Conservation (phyloP, 64 coral and sea anemone species). For the Stichodactyla mertensii region DNA sequence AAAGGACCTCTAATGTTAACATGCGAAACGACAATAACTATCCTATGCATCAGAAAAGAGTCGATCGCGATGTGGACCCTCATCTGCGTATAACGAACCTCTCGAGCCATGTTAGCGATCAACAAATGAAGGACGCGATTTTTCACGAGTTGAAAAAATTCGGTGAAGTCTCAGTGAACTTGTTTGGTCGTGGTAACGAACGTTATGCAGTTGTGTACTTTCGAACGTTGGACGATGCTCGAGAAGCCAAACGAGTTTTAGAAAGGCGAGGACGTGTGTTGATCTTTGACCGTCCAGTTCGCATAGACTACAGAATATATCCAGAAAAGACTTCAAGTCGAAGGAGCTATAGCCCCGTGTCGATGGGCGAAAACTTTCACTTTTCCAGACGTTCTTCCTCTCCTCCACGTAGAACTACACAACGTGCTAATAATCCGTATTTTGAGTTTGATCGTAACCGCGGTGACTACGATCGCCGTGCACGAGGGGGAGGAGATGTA, state of each 20-base stretch:
- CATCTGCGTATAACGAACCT: conserved; percentile 93
- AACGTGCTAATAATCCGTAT: conserved; percentile 53
- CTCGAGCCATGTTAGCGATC: conserved; percentile 75
- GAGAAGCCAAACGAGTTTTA: conserved; percentile 80
- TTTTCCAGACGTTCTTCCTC: conserved; percentile 56
- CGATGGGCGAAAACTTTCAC: conserved; percentile 53
- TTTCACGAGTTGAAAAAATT: conserved; percentile 98
- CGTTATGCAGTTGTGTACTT: conserved; percentile 96
- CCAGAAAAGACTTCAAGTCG: conserved; percentile 57
- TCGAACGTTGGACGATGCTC: conserved; percentile 85
- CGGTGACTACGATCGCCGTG: conserved; percentile 71
- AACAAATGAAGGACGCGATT: conserved; percentile 81
- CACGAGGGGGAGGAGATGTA: conserved; percentile 32
- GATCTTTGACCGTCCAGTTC: conserved; percentile 79
- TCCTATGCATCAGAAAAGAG: conserved; percentile 76
- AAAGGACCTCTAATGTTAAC: conserved; percentile 81
- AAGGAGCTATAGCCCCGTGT: conserved; percentile 61
- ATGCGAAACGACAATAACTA: conserved; percentile 88
- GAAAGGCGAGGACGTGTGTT: conserved; percentile 75
- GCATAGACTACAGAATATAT: conserved; percentile 80
- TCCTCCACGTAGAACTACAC: conserved; percentile 58
- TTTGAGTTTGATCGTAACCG: conserved; percentile 80
- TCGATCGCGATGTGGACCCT: conserved; percentile 77
- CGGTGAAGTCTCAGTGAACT: conserved; percentile 86
- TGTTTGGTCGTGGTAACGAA: conserved; percentile 89